Evolutionary conservation across 1,140 invertebrate species (phyloP).

Genomic region (Vanessa tameamea): DNA sequence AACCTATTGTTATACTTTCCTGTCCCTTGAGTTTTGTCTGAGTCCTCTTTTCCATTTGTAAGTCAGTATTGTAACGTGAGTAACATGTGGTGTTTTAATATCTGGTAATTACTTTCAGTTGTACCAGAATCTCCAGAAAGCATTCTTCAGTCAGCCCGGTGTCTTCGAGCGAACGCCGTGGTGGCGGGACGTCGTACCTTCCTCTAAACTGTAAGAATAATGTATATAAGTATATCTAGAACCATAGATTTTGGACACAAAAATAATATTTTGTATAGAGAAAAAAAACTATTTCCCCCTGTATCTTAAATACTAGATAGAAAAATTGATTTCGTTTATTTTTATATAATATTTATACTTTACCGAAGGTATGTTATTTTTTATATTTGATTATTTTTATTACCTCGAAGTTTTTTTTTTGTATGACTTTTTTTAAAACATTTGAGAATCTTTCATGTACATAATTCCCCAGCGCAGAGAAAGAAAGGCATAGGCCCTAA

Average conservation of each 20-base stretch:
- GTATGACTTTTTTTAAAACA: background rate
- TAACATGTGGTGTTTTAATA: background rate
- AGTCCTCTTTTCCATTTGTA: background rate
- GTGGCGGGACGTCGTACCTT: constrained; percentile 87
- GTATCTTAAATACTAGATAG: background rate
- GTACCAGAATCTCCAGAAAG: constrained; percentile 90
- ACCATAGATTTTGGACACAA: background rate
- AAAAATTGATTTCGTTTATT: background rate
- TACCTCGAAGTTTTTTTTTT: background rate
- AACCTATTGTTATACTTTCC: too few species aligned
- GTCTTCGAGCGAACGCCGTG: constrained; percentile 88
- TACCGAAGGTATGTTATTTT: background rate
- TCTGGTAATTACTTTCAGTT: constrained; percentile 81
- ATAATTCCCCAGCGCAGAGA: background rate
- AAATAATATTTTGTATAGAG: background rate
- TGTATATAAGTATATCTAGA: constrained; percentile 4
- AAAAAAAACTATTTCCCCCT: background rate
- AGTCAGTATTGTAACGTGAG: too few species aligned
- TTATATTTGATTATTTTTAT: background rate
- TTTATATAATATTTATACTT: background rate
- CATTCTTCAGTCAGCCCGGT: constrained; percentile 86
- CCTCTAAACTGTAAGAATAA: constrained; percentile 58
- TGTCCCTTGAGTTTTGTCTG: too few species aligned
- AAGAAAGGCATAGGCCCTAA: too few species aligned
- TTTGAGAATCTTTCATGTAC: background rate